Percentiles rank a stretch among this genome's conserved stretches.
These are phyloP conservation scores for Camponotus floridanus DNA, from an alignment of 1,140 invertebrate genomes.

Conservation along the genomic window DNA sequence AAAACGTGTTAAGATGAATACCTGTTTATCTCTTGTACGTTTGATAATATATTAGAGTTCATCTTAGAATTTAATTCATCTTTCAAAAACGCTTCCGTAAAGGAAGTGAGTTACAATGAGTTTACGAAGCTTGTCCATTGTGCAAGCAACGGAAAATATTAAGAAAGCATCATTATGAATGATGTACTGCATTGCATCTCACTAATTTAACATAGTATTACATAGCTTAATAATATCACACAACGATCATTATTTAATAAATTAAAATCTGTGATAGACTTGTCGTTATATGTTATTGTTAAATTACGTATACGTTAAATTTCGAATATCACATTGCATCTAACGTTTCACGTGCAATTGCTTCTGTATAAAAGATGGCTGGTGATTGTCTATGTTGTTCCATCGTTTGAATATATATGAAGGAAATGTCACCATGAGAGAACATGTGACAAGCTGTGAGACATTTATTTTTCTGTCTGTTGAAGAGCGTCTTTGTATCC, in stretches of 20 bases:
- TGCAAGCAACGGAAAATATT: conserved; percentile 14
- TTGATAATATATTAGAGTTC: background rate
- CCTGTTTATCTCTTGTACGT: background rate
- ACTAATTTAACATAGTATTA: conserved; percentile 3
- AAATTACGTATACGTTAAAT: conserved; percentile 24
- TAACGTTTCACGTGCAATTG: conserved; percentile 21
- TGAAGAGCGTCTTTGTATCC: background rate
- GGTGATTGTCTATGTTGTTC: conserved; percentile 4
- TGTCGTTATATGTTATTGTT: conserved; percentile 1
- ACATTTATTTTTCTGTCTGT: conserved; percentile 19
- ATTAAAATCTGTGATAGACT: conserved; percentile 24
- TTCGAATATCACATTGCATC: background rate
- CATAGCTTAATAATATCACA: background rate
- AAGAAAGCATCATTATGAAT: conserved; percentile 3
- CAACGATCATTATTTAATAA: conserved; percentile 42
- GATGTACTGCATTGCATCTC: conserved; percentile 3
- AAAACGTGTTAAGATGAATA: background rate
- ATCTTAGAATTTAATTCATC: background rate
- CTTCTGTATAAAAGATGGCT: conserved; percentile 16
- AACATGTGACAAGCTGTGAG: conserved; percentile 1
- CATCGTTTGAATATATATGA: conserved; percentile 56
- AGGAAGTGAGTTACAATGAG: no score
- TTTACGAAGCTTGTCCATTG: background rate
- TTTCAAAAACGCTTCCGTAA: background rate
- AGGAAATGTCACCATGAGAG: background rate